A percentile compares a stretch with the other conserved stretches of the same genome.
phyloP scores from a whole-genome alignment of 2,113 vertebrate species.

The Misgurnus anguillicaudatus region DNA sequence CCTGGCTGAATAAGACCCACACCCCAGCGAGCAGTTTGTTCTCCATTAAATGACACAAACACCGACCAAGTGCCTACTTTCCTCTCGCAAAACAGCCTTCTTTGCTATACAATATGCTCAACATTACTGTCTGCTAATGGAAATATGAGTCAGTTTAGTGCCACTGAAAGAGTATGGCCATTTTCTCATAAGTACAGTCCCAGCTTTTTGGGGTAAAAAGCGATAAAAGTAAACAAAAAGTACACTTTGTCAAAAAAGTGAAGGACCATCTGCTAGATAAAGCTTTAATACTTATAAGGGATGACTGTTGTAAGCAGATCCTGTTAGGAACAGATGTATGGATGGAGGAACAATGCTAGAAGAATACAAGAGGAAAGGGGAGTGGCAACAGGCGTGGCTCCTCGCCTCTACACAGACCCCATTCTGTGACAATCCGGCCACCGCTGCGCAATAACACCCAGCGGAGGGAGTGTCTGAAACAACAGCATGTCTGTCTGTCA shows the following conservation, averaged over 20 bases:
- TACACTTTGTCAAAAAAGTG: background rate
- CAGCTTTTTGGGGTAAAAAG: slow-evolving; percentile 2
- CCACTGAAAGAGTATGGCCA: slow-evolving; percentile 8
- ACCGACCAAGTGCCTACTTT: slow-evolving; percentile 15
- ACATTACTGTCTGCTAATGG: slow-evolving; percentile 27
- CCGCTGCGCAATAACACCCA: slow-evolving; percentile 9
- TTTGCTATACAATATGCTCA: slow-evolving; percentile 35
- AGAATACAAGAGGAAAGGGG: slow-evolving; percentile 2
- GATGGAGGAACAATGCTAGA: background rate
- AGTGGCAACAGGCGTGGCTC: background rate
- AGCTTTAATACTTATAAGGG: background rate
- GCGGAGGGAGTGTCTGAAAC: slow-evolving; percentile 12
- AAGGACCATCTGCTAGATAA: background rate
- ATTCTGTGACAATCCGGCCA: slow-evolving; percentile 24
- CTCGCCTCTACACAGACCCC: background rate
- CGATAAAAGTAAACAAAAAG: background rate
- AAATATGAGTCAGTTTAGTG: slow-evolving; percentile 15
- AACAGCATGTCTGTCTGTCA: slow-evolving; percentile 35
- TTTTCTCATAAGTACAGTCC: background rate
- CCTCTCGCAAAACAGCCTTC: slow-evolving; percentile 18
- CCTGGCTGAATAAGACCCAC: slow-evolving; percentile 26
- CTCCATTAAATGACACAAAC: slow-evolving; percentile 41
- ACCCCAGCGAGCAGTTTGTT: slow-evolving; percentile 38
- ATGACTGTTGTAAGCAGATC: background rate
- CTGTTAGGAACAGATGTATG: background rate